Conservation (phyloP, 2,797 vertebrate genomes). For the Melanogrammus aeglefinus region DNA sequence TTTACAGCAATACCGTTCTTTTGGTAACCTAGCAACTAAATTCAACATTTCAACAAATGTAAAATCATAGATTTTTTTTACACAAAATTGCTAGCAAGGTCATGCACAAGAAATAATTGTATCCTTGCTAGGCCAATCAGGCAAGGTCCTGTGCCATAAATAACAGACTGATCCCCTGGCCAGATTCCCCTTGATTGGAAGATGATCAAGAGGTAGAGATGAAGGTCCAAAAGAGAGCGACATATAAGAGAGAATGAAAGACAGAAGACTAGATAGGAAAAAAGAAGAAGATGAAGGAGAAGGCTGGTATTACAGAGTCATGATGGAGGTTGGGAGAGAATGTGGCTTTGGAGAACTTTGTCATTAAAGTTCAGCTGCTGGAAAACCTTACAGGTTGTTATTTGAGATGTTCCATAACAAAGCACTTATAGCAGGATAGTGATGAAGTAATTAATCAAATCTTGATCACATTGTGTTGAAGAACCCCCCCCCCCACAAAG, state of each 20-base stretch:
- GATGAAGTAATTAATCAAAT: not conserved
- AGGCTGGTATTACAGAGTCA: conserved; percentile 68
- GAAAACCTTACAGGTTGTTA: conserved; percentile 51
- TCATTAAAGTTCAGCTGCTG: conserved; percentile 57
- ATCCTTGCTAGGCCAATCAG: conserved; percentile 67
- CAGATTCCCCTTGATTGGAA: conserved; percentile 15
- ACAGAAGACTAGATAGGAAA: conserved; percentile 37
- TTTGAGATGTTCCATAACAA: conserved; percentile 41
- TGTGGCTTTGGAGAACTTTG: conserved; percentile 56
- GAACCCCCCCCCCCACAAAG: not conserved
- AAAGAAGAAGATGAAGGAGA: conserved; percentile 52
- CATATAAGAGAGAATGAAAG: conserved; percentile 40
- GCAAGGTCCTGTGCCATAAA: conserved; percentile 66
- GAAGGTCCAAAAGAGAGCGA: not conserved
- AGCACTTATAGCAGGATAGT: not conserved
- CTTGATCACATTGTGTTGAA: not conserved
- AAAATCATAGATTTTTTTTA: conserved; percentile 32
- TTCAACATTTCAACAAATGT: conserved; percentile 62
- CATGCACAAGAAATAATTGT: conserved; percentile 70
- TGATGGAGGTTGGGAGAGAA: conserved; percentile 61
- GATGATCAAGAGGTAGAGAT: not conserved
- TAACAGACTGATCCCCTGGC: conserved; percentile 68
- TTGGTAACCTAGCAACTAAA: conserved; percentile 71
- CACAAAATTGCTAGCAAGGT: conserved; percentile 43
- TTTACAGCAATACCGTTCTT: conserved; percentile 29